A percentile compares a stretch with the other conserved stretches of the same genome.
These are phyloP conservation scores for Podarcis cretensis DNA, from an alignment of 2,113 vertebrate species.

Conservation along the genomic window DNA sequence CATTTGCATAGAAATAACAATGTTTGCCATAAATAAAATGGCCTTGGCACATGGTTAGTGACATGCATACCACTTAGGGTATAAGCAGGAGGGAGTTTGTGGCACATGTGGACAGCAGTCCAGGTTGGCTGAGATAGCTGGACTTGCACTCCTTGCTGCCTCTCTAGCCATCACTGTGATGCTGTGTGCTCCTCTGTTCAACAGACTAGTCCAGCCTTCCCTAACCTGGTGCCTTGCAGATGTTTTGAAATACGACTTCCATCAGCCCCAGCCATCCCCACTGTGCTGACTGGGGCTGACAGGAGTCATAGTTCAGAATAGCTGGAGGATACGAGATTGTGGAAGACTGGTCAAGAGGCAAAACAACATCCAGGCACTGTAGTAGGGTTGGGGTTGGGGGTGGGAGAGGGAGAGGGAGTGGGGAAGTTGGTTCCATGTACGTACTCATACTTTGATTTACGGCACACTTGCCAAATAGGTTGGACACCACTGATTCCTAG, in stretches of 20 bases:
- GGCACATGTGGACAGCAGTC: background rate
- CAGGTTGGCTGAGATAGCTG: background rate
- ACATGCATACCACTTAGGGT: no score
- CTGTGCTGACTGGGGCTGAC: no score
- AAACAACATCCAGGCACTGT: background rate
- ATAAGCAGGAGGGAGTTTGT: background rate
- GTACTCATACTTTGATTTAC: background rate
- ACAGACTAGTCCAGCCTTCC: no score
- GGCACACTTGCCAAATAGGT: background rate
- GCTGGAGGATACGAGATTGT: no score
- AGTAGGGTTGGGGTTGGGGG: no score
- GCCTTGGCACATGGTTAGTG: background rate
- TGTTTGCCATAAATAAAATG: rapidly evolving
- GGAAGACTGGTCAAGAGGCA: background rate
- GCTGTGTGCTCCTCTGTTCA: background rate
- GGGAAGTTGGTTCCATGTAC: background rate
- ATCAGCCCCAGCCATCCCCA: no score
- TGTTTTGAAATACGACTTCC: no score
- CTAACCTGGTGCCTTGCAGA: no score
- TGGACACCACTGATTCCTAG: background rate
- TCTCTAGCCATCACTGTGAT: background rate
- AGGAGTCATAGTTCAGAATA: background rate
- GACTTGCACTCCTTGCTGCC: background rate
- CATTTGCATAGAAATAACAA: background rate
- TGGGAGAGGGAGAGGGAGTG: background rate